phyloP scores from a whole-genome alignment of 2,888 invertebrate genomes.

The Pantelozetes paolii region DNA sequence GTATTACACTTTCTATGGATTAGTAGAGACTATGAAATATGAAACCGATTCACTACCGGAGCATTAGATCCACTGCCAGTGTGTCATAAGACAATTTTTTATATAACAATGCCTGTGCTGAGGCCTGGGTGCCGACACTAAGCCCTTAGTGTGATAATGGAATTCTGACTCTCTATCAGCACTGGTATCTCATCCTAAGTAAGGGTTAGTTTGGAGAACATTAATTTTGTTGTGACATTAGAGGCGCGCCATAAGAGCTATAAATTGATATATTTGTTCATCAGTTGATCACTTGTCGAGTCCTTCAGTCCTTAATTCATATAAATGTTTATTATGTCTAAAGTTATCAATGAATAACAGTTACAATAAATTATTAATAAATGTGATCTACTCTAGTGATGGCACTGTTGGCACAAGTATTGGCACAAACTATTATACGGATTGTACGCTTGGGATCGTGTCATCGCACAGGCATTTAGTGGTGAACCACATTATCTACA shows the following conservation, averaged over 20 bases:
- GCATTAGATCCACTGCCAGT: constrained; percentile 2
- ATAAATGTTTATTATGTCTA: constrained; percentile 30
- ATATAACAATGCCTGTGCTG: constrained; percentile 12
- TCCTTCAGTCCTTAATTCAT: constrained; percentile 28
- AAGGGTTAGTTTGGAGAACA: constrained; percentile 22
- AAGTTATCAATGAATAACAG: constrained; percentile 35
- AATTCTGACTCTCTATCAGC: constrained; percentile 27
- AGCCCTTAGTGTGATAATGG: constrained; percentile 28
- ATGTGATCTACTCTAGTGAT: neutral
- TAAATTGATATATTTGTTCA: constrained; percentile 29
- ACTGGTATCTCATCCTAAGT: constrained; percentile 12
- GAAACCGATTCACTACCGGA: constrained; percentile 18
- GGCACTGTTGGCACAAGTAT: neutral
- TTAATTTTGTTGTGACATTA: constrained; percentile 29
- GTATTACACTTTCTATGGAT: constrained; percentile 23
- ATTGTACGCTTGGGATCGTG: constrained; percentile 32
- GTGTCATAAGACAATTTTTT: constrained; percentile 35
- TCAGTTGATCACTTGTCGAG: constrained; percentile 35
- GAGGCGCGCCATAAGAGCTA: constrained; percentile 8
- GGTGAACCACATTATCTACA: constrained; percentile 8
- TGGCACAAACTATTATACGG: constrained; percentile 6
- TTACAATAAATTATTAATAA: constrained; percentile 31
- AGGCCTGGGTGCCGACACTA: neutral
- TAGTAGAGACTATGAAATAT: constrained; percentile 27
- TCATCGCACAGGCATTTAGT: constrained; percentile 22